Percentiles rank a stretch among this genome's conserved stretches.
Evolutionary conservation across 2,113 vertebrate species (phyloP).

Genomic region (Pelusios castaneus): DNA sequence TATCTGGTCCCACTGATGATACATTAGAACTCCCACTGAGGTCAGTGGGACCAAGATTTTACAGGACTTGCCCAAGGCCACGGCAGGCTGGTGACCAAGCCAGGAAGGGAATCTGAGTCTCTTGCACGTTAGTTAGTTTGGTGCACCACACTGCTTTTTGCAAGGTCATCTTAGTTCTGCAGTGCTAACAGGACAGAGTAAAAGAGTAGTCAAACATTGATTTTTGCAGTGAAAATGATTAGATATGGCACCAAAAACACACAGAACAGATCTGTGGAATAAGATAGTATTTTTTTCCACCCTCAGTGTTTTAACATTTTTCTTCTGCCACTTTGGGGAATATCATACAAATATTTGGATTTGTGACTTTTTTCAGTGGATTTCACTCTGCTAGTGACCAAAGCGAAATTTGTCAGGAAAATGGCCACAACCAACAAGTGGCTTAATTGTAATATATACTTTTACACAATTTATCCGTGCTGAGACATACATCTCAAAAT

Average conservation of each 20-base stretch:
- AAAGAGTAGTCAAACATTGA: neutral
- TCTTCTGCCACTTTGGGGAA: too few species aligned
- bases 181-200: neutral
- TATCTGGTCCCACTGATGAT: neutral
- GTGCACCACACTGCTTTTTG: neutral
- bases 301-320: neutral
- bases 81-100: too few species aligned
- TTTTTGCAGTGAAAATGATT: neutral
- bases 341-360: neutral
- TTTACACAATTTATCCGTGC: neutral
- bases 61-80: neutral
- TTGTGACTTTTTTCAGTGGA: neutral
- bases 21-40: neutral
- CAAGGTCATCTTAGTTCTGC: neutral
- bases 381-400: neutral
- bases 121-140: neutral
- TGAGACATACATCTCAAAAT: neutral
- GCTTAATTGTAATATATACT: neutral
- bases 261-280: neutral
- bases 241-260: neutral
- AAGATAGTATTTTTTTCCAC: neutral
- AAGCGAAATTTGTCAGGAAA: neutral
- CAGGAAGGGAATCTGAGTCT: neutral
- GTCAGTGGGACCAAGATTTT: neutral
- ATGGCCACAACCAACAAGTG: neutral